Percentiles rank a stretch among this genome's conserved stretches.
These are phyloP conservation scores for Dascyllus trimaculatus DNA, from an alignment of 2,113 vertebrate genomes.

Conservation along the genomic window DNA sequence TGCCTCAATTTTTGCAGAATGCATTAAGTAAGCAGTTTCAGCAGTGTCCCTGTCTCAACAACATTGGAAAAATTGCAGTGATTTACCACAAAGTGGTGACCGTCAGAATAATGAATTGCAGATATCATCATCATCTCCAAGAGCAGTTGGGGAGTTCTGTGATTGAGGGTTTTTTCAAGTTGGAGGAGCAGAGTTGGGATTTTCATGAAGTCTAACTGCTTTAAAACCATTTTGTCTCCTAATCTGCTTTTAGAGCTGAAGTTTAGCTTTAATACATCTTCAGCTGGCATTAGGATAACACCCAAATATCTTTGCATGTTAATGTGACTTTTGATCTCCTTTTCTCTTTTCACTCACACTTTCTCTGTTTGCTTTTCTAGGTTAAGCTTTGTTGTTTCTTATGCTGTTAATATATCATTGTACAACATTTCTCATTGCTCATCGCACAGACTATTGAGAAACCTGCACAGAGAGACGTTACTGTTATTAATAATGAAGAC, in stretches of 20 bases:
- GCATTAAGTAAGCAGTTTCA: not conserved
- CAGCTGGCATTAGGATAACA: not conserved
- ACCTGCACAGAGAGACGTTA: not conserved
- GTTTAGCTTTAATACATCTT: not conserved
- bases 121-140: not conserved
- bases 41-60: not conserved
- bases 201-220: too few species aligned
- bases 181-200: too few species aligned
- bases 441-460: not conserved
- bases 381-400: not conserved
- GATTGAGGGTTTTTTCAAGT: not conserved
- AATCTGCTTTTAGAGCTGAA: not conserved
- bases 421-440: too few species aligned
- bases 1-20: not conserved
- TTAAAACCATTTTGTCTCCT: not conserved
- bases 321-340: not conserved
- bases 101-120: not conserved
- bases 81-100: not conserved
- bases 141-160: not conserved
- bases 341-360: not conserved
- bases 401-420: too few species aligned
- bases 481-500: slow-evolving; percentile 8
- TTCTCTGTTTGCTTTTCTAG: not conserved
- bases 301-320: too few species aligned
- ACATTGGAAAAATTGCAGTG: not conserved